phyloP scores from a whole-genome alignment of 2,113 vertebrate species.

The Colossoma macropomum region DNA sequence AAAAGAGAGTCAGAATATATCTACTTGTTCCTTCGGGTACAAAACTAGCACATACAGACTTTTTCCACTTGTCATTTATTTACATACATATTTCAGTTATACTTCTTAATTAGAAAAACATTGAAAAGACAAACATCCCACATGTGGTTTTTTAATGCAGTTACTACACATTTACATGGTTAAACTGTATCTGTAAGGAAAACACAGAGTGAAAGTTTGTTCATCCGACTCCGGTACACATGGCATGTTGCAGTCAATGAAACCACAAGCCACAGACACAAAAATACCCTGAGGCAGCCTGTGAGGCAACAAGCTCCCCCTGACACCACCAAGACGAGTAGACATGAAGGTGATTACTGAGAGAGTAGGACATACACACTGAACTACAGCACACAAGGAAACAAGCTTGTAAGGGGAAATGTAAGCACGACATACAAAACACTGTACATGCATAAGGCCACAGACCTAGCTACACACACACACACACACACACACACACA shows the following conservation, averaged over 20 bases:
- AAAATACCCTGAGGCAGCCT: constrained; percentile 11
- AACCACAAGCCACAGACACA: constrained; percentile 29
- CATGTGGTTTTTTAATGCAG: background rate
- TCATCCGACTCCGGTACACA: background rate
- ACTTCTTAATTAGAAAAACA: background rate
- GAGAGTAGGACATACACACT: constrained; percentile 12
- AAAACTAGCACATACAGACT: no score
- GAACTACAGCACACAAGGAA: background rate
- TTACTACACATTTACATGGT: background rate
- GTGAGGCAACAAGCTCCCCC: background rate
- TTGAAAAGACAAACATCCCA: background rate
- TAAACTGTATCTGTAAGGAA: background rate
- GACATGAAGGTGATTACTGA: background rate
- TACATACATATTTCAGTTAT: background rate
- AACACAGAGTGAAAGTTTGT: background rate
- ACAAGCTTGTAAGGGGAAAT: background rate
- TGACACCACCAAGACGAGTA: constrained; percentile 8
- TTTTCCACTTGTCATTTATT: background rate
- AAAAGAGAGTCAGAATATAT: no score
- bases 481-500: no score
- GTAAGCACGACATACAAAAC: background rate
- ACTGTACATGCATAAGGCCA: background rate
- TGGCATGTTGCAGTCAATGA: background rate
- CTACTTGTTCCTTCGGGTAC: no score
- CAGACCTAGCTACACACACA: no score